A percentile compares a stretch with the other conserved stretches of the same genome.
These are phyloP conservation scores for Hyperoodon ampullatus DNA, from an alignment of 2,113 vertebrate genomes.

Conservation along the genomic window DNA sequence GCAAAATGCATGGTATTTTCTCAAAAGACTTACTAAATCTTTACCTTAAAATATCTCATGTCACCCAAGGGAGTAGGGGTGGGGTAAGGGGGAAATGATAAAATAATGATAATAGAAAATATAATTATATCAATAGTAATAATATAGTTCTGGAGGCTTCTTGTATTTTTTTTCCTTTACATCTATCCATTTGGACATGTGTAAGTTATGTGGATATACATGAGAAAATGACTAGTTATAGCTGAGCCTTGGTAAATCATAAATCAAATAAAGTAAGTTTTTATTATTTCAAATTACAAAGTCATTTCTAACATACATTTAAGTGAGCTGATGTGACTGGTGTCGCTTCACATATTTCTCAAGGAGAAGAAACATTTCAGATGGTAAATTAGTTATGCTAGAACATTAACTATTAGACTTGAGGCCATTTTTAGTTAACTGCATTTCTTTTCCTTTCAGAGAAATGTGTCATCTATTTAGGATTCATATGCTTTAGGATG, in stretches of 20 bases:
- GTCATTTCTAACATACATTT: background rate
- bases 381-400: slow-evolving; percentile 38
- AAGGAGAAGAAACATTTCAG: slow-evolving; percentile 15
- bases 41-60: background rate
- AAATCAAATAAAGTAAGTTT: slow-evolving; percentile 23
- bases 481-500: background rate
- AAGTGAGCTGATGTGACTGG: background rate
- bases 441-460: background rate
- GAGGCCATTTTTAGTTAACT: slow-evolving; percentile 34
- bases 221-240: background rate
- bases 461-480: background rate
- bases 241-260: background rate
- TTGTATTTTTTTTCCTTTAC: background rate
- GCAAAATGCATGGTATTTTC: background rate
- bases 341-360: slow-evolving; percentile 13
- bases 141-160: background rate
- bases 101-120: background rate
- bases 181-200: background rate
- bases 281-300: slow-evolving; percentile 52
- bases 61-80: background rate
- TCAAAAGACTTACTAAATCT: background rate
- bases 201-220: background rate
- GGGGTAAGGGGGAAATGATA: background rate
- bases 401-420: slow-evolving; percentile 15
- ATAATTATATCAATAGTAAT: background rate